Conservation (phyloP, 2,888 invertebrate genomes). For the Pristionchus japonicus region DNA sequence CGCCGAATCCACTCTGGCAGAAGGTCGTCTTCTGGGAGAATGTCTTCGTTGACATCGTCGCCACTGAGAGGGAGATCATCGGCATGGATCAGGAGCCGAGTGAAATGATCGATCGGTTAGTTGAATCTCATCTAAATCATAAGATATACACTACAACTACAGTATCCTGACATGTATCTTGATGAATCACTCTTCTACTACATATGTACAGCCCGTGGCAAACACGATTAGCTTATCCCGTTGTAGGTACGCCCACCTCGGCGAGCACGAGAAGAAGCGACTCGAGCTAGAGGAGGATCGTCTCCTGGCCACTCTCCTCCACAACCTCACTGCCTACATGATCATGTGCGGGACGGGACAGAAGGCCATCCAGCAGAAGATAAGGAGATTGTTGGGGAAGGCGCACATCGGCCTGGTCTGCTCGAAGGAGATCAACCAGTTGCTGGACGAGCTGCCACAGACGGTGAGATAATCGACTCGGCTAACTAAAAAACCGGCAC, state of each 20-base stretch:
- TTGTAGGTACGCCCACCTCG: constrained; percentile 68
- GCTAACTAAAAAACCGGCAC: no score
- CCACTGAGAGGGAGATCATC: constrained; percentile 96
- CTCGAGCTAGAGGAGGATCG: constrained; percentile 98
- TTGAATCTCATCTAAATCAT: no score
- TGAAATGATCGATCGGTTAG: constrained; percentile 73
- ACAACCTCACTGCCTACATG: constrained; percentile 95
- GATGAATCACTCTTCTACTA: no score
- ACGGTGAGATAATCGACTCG: no score
- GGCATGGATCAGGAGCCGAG: constrained; percentile 91
- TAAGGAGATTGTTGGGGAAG: constrained; percentile 82
- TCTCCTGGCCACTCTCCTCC: constrained; percentile 92
- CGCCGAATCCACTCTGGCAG: constrained; percentile 85
- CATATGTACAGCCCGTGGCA: no score
- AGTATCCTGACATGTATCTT: no score
- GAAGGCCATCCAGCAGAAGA: constrained; percentile 67
- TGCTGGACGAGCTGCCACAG: constrained; percentile 91
- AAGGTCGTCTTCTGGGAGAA: constrained; percentile 99
- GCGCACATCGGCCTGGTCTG: constrained; percentile 97
- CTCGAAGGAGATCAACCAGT: constrained; percentile 95
- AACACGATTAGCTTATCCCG: neutral
- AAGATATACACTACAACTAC: no score
- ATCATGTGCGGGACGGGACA: constrained; percentile 79
- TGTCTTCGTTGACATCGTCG: constrained; percentile 95
- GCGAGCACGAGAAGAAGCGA: constrained; percentile 82